Evolutionary conservation across 1,140 invertebrate species (phyloP).

Genomic region (Drosophila kanapiae): DNA sequence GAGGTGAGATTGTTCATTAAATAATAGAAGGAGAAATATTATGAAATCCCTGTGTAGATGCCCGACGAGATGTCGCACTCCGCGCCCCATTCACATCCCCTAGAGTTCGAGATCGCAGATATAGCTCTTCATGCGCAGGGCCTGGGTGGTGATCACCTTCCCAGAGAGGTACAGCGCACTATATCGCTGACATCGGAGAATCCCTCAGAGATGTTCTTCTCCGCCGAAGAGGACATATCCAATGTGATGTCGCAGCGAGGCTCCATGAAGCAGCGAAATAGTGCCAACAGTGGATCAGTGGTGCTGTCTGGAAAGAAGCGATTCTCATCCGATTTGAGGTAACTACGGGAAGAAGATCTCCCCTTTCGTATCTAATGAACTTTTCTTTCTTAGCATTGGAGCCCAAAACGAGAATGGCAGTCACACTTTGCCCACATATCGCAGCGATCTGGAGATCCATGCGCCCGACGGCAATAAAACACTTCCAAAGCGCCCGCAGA

Average conservation of each 20-base stretch:
- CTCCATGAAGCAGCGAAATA: constrained; percentile 78
- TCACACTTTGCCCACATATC: constrained; percentile 86
- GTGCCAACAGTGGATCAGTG: constrained; percentile 67
- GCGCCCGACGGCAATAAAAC: constrained; percentile 85
- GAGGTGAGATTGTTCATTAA: constrained; percentile 41
- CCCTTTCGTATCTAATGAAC: background rate
- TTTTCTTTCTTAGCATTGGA: constrained; percentile 64
- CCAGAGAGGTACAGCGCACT: constrained; percentile 90
- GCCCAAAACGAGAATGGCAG: constrained; percentile 76
- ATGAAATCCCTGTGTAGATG: constrained; percentile 51
- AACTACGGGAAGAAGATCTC: background rate
- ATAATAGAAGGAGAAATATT: background rate
- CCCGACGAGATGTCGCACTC: constrained; percentile 86
- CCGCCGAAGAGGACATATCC: constrained; percentile 93
- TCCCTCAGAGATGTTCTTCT: constrained; percentile 95
- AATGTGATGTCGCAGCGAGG: constrained; percentile 82
- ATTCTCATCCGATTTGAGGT: constrained; percentile 86
- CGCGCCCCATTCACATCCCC: constrained; percentile 85
- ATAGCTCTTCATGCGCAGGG: constrained; percentile 65
- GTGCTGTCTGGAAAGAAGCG: constrained; percentile 86
- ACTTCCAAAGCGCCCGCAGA: constrained; percentile 81
- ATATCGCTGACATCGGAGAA: constrained; percentile 95
- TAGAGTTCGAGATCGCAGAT: constrained; percentile 83
- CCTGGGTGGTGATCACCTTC: constrained; percentile 61
- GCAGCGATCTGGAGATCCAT: constrained; percentile 88